These are phyloP conservation scores for Phaethon lepturus DNA, from an alignment of 2,113 vertebrate genomes.

Conservation along the genomic window DNA sequence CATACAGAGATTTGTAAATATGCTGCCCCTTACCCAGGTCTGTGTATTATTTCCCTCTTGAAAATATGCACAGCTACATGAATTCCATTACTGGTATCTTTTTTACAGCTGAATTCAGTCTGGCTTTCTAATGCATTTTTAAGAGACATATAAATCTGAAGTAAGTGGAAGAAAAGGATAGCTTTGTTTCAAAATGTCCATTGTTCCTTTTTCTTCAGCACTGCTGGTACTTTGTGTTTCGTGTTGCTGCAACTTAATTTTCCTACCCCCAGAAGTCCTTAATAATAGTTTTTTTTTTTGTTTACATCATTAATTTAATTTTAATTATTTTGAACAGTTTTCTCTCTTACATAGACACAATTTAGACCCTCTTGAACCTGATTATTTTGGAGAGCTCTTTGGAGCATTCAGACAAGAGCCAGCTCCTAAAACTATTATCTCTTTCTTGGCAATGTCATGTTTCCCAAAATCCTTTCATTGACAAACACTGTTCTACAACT, in stretches of 20 bases:
- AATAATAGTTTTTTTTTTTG: background rate
- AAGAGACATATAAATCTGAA: background rate
- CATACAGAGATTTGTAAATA: background rate
- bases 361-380: background rate
- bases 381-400: background rate
- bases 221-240: background rate
- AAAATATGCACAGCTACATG: background rate
- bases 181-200: background rate
- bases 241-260: background rate
- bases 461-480: background rate
- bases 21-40: background rate
- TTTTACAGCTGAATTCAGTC: background rate
- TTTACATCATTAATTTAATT: background rate
- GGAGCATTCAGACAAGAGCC: background rate
- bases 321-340: background rate
- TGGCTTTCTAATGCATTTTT: background rate
- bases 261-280: background rate
- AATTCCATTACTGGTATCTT: background rate
- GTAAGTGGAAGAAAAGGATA: background rate
- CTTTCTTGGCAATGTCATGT: background rate
- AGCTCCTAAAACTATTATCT: background rate
- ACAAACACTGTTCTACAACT: background rate
- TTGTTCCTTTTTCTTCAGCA: background rate
- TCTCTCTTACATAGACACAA: background rate
- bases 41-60: background rate